Conservation (phyloP, 2,797 vertebrate genomes). For the Pipistrellus pygmaeus region DNA sequence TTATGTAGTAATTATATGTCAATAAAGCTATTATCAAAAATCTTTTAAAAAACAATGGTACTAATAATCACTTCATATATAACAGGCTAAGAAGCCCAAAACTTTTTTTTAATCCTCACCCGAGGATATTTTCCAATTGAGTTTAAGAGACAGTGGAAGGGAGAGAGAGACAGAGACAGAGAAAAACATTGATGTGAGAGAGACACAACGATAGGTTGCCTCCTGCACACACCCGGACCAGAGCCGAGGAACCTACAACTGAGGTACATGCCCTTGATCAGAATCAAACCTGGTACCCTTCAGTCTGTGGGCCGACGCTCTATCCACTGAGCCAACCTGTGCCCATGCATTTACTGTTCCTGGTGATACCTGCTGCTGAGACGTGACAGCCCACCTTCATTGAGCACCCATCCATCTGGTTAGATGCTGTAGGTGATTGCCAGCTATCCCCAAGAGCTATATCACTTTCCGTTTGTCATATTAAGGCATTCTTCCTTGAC, state of each 20-base stretch:
- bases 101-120: too few relatives aligned
- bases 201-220: too few relatives aligned
- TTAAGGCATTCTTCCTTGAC: background rate
- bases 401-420: background rate
- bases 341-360: background rate
- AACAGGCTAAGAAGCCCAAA: background rate
- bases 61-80: background rate
- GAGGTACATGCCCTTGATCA: too few relatives aligned
- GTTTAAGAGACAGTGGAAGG: too few relatives aligned
- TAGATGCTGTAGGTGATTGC: background rate
- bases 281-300: too few relatives aligned
- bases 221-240: too few relatives aligned
- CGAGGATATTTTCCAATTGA: too few relatives aligned
- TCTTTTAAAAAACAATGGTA: background rate
- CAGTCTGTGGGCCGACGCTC: too few relatives aligned
- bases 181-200: too few relatives aligned
- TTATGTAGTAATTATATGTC: background rate
- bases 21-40: background rate
- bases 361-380: background rate
- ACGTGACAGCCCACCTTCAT: background rate
- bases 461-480: background rate
- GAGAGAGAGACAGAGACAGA: too few relatives aligned
- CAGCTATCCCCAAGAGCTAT: background rate
- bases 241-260: too few relatives aligned
- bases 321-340: too few relatives aligned